Conservation (phyloP, 2,888 invertebrate genomes). For the Hirtodrosophila trivittata region DNA sequence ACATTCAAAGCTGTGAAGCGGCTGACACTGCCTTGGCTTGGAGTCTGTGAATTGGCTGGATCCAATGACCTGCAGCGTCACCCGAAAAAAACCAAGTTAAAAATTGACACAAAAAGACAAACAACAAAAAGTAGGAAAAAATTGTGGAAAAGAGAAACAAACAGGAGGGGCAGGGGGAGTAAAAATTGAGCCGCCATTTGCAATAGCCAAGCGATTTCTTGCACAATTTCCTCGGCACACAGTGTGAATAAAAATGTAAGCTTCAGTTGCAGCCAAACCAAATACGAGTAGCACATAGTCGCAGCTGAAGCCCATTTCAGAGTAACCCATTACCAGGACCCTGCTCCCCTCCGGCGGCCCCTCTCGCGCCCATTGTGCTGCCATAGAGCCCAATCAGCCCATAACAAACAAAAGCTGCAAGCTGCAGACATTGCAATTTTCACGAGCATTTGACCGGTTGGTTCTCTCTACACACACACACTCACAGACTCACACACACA, state of each 20-base stretch:
- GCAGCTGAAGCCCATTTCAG: slow-evolving; percentile 16
- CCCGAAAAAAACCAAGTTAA: not conserved
- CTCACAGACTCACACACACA: slow-evolving; percentile 4
- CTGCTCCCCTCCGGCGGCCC: not conserved
- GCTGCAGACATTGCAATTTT: slow-evolving; percentile 77
- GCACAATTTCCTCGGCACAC: slow-evolving; percentile 66
- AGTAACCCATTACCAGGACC: not conserved
- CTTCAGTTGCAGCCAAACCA: slow-evolving; percentile 58
- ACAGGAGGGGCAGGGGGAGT: slow-evolving; percentile 15
- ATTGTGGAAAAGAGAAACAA: slow-evolving; percentile 16
- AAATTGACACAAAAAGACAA: slow-evolving; percentile 2
- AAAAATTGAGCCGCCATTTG: slow-evolving; percentile 41
- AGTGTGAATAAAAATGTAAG: slow-evolving; percentile 70
- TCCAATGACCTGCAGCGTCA: slow-evolving; percentile 40
- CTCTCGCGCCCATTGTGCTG: slow-evolving; percentile 8
- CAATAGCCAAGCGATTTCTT: slow-evolving; percentile 62
- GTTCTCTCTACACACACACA: slow-evolving; percentile 8
- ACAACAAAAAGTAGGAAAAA: slow-evolving; percentile 2
- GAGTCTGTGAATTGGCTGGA: slow-evolving; percentile 17
- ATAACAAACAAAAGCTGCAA: slow-evolving; percentile 72
- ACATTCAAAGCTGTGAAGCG: too few relatives aligned
- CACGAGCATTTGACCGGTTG: slow-evolving; percentile 57
- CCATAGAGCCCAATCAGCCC: slow-evolving; percentile 40
- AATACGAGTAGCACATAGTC: slow-evolving; percentile 15
- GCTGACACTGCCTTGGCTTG: not conserved